These are phyloP conservation scores for Chelmon rostratus DNA, from an alignment of 2,797 vertebrate genomes.

Conservation along the genomic window DNA sequence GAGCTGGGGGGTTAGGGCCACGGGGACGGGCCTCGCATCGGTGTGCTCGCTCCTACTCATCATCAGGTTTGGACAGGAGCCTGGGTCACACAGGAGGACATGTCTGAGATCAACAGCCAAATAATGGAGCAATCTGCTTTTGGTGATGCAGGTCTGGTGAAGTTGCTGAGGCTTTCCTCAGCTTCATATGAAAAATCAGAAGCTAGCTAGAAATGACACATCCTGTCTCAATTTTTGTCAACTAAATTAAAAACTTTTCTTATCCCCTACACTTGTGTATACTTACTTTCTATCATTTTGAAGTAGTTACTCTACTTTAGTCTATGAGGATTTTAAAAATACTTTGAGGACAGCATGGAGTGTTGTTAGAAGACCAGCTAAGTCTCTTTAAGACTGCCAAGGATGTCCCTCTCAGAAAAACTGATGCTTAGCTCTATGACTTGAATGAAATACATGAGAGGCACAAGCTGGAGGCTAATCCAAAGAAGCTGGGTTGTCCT, in stretches of 20 bases:
- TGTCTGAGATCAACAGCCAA: background rate
- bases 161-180: too few species aligned
- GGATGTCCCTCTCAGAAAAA: too few species aligned
- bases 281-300: too few species aligned
- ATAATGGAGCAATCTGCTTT: background rate
- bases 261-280: background rate
- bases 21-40: constrained; percentile 67
- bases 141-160: background rate
- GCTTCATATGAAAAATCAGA: too few species aligned
- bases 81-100: constrained; percentile 60
- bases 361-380: too few species aligned
- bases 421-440: background rate
- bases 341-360: too few species aligned
- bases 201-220: background rate
- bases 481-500: background rate
- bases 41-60: constrained; percentile 83
- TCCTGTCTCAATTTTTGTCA: background rate
- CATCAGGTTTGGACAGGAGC: constrained; percentile 86
- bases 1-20: constrained; percentile 81
- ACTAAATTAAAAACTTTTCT: background rate
- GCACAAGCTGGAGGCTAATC: too few species aligned
- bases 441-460: background rate
- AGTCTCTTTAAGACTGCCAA: too few species aligned
- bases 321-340: background rate
- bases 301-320: too few species aligned